Evolutionary conservation across 2,113 vertebrate species (phyloP), one percentile per base, ranked within the genome.

Genomic region (Casuarius casuarius): DNA sequence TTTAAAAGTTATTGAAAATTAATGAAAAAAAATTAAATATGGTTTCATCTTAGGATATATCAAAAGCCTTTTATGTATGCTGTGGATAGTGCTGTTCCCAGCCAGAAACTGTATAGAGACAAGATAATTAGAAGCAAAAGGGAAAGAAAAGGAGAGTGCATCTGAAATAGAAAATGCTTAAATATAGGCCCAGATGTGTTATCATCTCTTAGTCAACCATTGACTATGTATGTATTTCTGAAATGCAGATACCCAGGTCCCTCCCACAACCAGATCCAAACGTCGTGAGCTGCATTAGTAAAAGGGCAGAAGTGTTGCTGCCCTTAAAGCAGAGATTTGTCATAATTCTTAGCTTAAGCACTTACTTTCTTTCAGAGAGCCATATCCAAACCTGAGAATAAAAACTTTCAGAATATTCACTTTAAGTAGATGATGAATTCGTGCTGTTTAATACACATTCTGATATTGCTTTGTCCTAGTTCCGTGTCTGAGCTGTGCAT

Each of bases 211-310:
- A 88, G 35, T n/a, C 5, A 0, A 80, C 70, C 28, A 29, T 22
- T 74, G 38, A 18, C 28, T 58, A 29, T 31, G 19, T 52, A 0
- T 18, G 14, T 82, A 63, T 85, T 87, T 91, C 38, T 96, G 81
- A 95, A 91, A 66, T 51, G 63, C 46, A 93, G 70, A 40, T 77
- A 46, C 29, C 76, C 67, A 90, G 49, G 89, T 90, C 59, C 3
- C 1, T 87, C 49, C 5, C 0, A 0, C 78, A 63, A 28, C 38
- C 48, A 72, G 66, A 63, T 70, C 31, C 2, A 1, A 33, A n/a
- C 21, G 4, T 46, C 49, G n/a, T 7, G 67, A 92, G 33, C 52
- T 84, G 70, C 18, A 0, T 58, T 71, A 63, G 44, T 62, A 72
- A 66, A 75, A 89, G 72, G 76, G 73, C 86, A 61, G 70, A 54